A percentile compares a stretch with the other conserved stretches of the same genome.
Conservation (phyloP, 2,113 vertebrate species). For the Lathamus discolor region DNA sequence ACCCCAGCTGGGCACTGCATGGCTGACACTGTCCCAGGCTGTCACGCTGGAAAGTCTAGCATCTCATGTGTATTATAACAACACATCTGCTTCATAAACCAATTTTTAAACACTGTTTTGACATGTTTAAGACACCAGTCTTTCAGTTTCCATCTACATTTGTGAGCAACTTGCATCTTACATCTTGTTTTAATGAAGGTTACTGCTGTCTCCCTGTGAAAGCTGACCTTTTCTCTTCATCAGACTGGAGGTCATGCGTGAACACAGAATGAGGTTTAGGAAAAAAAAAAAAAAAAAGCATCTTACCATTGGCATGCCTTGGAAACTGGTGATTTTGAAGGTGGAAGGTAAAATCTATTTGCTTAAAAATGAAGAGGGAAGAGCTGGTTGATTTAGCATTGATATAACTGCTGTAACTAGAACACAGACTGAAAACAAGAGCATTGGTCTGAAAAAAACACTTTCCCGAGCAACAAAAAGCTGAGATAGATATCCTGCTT, state of each 20-base stretch:
- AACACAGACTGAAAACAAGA: neutral
- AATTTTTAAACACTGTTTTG: neutral
- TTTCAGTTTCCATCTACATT: neutral
- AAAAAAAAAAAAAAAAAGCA: neutral
- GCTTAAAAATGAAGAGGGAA: neutral
- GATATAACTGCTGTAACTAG: neutral
- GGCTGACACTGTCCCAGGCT: neutral
- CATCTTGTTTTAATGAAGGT: neutral
- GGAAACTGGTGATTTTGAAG: neutral
- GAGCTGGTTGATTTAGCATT: neutral
- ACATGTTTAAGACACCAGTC: neutral
- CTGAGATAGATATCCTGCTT: neutral
- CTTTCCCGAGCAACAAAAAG: neutral
- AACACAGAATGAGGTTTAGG: neutral
- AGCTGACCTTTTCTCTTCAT: slow-evolving; percentile 15
- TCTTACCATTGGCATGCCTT: neutral
- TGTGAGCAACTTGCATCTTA: neutral
- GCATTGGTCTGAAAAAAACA: neutral
- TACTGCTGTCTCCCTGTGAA: neutral
- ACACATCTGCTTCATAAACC: neutral
- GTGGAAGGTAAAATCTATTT: neutral
- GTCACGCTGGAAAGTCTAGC: neutral
- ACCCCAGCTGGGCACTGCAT: neutral
- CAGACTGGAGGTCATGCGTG: neutral
- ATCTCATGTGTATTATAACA: neutral